Percentiles rank a stretch among this genome's conserved stretches.
phyloP scores from a whole-genome alignment of 2,888 invertebrate species.

The Luffia ferchaultella region DNA sequence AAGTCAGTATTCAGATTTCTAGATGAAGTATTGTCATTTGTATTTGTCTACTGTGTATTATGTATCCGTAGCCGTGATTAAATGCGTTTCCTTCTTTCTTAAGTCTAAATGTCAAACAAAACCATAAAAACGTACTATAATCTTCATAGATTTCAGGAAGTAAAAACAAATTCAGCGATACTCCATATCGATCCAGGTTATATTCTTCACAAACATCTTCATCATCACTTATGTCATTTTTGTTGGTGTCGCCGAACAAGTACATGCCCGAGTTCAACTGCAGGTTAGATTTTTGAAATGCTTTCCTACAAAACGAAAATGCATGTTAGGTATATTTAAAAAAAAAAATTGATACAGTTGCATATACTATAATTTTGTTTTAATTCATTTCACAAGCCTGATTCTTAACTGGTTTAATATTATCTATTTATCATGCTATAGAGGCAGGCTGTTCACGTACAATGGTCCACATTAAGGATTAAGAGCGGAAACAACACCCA shows the following conservation, averaged over 20 bases:
- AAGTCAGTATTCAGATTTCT: too few relatives aligned
- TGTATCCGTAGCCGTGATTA: too few relatives aligned
- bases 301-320: conserved; percentile 31
- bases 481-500: too few relatives aligned
- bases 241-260: conserved; percentile 57
- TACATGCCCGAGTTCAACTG: conserved; percentile 74
- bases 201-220: conserved; percentile 54
- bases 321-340: background rate
- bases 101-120: background rate
- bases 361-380: too few relatives aligned
- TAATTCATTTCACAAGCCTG: too few relatives aligned
- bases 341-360: background rate
- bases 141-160: conserved; percentile 69
- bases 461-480: too few relatives aligned
- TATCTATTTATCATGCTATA: background rate
- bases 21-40: too few relatives aligned
- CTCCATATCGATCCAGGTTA: conserved; percentile 61
- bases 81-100: too few relatives aligned
- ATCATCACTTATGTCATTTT: conserved; percentile 43
- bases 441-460: too few relatives aligned
- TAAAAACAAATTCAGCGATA: conserved; percentile 73
- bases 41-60: too few relatives aligned
- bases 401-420: background rate
- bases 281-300: conserved; percentile 71
- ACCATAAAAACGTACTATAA: conserved; percentile 29